Conservation (phyloP, 92 coral and sea anemone genomes). For the Epizoanthus fatuus region DNA sequence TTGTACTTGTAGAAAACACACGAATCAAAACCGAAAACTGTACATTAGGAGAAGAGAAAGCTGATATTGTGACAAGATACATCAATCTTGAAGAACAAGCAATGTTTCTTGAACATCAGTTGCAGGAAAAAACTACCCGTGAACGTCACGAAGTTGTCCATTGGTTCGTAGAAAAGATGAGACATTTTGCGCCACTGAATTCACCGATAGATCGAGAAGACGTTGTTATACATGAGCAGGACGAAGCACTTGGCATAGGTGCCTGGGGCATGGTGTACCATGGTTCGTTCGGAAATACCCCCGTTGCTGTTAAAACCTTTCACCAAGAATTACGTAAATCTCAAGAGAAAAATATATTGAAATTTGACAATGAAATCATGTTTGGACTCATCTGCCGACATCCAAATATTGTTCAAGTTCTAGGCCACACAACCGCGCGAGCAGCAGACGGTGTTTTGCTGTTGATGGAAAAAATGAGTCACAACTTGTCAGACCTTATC, state of each 20-base stretch:
- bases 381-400: slow-evolving; percentile 22
- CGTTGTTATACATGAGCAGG: neutral
- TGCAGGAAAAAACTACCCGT: neutral
- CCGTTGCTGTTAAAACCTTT: slow-evolving; percentile 12
- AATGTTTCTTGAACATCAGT: neutral
- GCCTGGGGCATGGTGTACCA: neutral
- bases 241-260: neutral
- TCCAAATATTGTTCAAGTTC: slow-evolving; percentile 16
- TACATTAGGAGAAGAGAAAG: neutral
- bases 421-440: neutral
- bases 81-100: neutral
- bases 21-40: neutral
- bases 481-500: neutral
- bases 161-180: neutral
- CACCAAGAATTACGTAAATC: neutral
- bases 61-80: no score
- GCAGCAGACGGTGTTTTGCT: neutral
- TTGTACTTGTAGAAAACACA: neutral
- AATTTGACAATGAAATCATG: slow-evolving; percentile 10
- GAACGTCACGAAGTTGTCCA: neutral
- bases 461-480: slow-evolving; percentile 10
- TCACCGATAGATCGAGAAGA: neutral
- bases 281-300: neutral
- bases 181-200: neutral
- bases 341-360: neutral